Conservation (phyloP, 2,888 invertebrate genomes). For the Eupithecia insigniata region DNA sequence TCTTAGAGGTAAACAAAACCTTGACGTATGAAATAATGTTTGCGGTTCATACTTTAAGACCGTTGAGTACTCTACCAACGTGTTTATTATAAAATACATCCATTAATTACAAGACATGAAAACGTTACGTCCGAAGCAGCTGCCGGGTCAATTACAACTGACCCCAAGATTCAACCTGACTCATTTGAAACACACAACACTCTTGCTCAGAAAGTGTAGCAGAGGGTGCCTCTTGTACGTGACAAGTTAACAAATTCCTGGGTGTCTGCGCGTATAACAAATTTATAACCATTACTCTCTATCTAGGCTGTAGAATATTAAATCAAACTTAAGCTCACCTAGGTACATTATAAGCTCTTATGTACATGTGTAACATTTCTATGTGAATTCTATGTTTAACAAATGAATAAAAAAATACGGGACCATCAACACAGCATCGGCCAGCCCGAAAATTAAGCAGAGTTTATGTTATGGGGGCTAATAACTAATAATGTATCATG, state of each 20-base stretch:
- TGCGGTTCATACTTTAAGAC: too few relatives aligned
- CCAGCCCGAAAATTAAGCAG: too few relatives aligned
- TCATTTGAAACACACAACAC: slow-evolving; percentile 53
- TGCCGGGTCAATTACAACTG: slow-evolving; percentile 79
- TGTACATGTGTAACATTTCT: too few relatives aligned
- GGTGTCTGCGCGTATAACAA: not conserved
- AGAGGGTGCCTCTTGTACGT: slow-evolving; percentile 50
- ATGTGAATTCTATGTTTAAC: too few relatives aligned
- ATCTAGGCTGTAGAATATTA: not conserved
- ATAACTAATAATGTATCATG: too few relatives aligned
- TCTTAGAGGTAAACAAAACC: too few relatives aligned
- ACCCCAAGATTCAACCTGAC: slow-evolving; percentile 69
- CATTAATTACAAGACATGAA: slow-evolving; percentile 61
- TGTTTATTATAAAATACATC: slow-evolving; percentile 45
- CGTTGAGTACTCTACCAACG: not conserved
- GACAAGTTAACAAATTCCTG: slow-evolving; percentile 41
- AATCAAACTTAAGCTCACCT: too few relatives aligned
- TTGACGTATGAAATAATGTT: too few relatives aligned
- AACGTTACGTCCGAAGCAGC: slow-evolving; percentile 69
- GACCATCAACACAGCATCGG: too few relatives aligned
- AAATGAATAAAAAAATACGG: too few relatives aligned
- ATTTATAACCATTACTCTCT: not conserved
- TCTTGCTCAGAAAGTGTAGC: slow-evolving; percentile 26
- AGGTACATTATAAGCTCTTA: too few relatives aligned
- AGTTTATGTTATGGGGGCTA: too few relatives aligned